phyloP scores from a whole-genome alignment of 2,888 invertebrate genomes.

The Balanococcus diminutus region DNA sequence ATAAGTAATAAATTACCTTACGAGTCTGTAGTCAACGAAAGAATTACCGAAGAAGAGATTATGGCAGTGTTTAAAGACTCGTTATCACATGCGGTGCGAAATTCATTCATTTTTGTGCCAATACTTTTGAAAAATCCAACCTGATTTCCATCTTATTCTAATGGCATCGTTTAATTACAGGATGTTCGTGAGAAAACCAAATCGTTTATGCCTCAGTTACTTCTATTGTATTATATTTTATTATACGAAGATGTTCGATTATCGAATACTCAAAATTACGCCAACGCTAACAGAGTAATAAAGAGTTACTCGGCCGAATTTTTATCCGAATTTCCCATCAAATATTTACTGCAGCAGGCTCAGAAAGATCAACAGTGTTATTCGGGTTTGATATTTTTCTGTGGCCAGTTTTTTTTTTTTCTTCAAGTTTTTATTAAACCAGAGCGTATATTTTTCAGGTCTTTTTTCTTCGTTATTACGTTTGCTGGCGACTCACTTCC shows the following conservation, averaged over 20 bases:
- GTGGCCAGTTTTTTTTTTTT: not conserved
- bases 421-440: not conserved
- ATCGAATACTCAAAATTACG: conserved; percentile 56
- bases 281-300: conserved; percentile 66
- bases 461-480: conserved; percentile 87
- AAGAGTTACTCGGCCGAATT: conserved; percentile 87
- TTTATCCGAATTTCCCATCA: conserved; percentile 88
- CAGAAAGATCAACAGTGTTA: conserved; percentile 91
- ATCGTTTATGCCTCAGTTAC: conserved; percentile 82
- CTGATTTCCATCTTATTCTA: not conserved
- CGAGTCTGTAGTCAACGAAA: conserved; percentile 83
- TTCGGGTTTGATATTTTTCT: conserved; percentile 63
- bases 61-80: conserved; percentile 74
- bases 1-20: conserved; percentile 69
- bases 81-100: conserved; percentile 60
- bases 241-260: conserved; percentile 90
- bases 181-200: conserved; percentile 65
- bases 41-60: conserved; percentile 89
- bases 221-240: conserved; percentile 88
- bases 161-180: conserved; percentile 59
- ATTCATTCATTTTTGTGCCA: not conserved
- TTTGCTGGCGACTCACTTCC: conserved; percentile 89
- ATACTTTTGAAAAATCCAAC: not conserved
- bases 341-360: conserved; percentile 89
- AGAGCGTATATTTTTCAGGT: conserved; percentile 62